These are phyloP conservation scores for Malaclemys terrapin DNA, from an alignment of 2,113 vertebrate species.

Conservation along the genomic window DNA sequence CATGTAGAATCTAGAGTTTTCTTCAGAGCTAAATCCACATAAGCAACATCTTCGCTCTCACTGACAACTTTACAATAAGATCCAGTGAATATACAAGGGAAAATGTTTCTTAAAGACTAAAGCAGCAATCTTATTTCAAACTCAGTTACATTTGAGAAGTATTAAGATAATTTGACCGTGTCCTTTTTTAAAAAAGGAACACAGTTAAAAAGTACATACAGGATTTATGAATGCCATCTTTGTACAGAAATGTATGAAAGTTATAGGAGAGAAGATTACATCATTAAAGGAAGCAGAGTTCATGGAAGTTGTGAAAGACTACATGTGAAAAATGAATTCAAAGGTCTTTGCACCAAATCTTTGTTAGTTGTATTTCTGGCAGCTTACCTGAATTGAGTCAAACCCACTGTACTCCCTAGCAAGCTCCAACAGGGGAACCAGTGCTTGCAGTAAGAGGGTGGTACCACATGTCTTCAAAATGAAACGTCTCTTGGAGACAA, in stretches of 20 bases:
- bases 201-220: background rate
- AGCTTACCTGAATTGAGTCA: constrained; percentile 94
- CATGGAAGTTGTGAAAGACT: background rate
- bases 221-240: background rate
- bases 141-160: background rate
- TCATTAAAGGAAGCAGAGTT: background rate
- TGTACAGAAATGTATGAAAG: background rate
- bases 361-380: background rate
- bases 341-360: background rate
- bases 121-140: background rate
- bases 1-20: background rate
- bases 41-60: background rate
- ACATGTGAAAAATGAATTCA: background rate
- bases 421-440: constrained; percentile 99
- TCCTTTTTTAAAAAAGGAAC: background rate
- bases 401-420: constrained; percentile 98
- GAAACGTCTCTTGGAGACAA: constrained; percentile 99
- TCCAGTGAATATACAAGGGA: background rate
- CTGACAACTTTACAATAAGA: background rate
- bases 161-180: background rate
- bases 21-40: background rate
- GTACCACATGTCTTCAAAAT: constrained; percentile 99
- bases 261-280: background rate
- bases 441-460: constrained; percentile 99
- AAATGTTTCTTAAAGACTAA: background rate